These are phyloP conservation scores for Tachycineta bicolor DNA, from an alignment of 2,113 vertebrate species.

Conservation along the genomic window DNA sequence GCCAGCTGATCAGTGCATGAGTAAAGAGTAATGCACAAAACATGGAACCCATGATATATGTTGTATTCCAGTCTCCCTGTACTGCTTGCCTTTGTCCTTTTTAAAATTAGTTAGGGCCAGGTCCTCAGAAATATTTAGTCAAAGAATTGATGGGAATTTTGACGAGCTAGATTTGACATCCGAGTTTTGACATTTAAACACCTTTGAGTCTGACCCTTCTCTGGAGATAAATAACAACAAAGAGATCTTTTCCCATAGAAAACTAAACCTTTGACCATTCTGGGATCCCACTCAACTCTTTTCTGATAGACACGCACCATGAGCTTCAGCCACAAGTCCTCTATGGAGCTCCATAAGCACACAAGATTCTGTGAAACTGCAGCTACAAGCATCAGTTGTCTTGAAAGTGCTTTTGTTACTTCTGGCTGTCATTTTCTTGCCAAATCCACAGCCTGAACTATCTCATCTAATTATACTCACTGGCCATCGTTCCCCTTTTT, in stretches of 20 bases:
- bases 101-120: neutral
- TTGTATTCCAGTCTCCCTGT: neutral
- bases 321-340: neutral
- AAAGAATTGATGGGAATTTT: neutral
- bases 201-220: neutral
- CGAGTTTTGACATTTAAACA: neutral
- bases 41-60: rapidly evolving
- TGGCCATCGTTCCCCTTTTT: slow-evolving; percentile 58
- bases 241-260: neutral
- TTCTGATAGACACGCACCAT: neutral
- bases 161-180: neutral
- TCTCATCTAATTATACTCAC: slow-evolving; percentile 56
- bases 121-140: neutral
- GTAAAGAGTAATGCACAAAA: neutral
- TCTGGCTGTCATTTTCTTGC: slow-evolving; percentile 10
- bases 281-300: neutral
- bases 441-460: slow-evolving; percentile 18
- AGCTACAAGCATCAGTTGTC: neutral
- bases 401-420: slow-evolving; percentile 28
- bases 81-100: neutral
- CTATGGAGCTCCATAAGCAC: neutral
- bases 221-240: neutral
- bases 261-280: neutral
- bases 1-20: neutral
- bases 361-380: neutral